Percentiles rank a stretch among this genome's conserved stretches.
phyloP scores from a whole-genome alignment of 1,140 invertebrate species.

The Steinernema khuongi region DNA sequence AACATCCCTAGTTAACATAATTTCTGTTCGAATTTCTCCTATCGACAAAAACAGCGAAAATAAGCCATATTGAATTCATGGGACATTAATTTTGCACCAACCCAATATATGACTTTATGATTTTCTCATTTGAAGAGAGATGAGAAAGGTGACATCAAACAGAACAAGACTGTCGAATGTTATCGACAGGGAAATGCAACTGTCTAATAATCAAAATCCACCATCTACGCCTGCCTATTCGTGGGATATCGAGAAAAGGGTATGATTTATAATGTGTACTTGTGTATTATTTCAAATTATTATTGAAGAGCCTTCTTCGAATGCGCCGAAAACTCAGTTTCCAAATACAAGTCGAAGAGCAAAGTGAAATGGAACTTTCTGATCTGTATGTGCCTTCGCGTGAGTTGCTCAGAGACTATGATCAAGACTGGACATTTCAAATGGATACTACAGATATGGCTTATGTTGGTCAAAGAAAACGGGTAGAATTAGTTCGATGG shows the following conservation, averaged over 20 bases:
- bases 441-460: slow-evolving; percentile 43
- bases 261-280: not conserved
- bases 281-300: not conserved
- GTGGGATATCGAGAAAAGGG: slow-evolving; percentile 20
- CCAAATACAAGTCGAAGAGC: not conserved
- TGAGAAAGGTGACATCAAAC: slow-evolving; percentile 53
- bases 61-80: no score
- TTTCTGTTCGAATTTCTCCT: no score
- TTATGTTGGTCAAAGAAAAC: slow-evolving; percentile 48
- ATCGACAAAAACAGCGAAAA: no score
- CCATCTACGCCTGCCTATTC: not conserved
- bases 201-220: not conserved
- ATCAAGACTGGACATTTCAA: not conserved
- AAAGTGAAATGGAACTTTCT: not conserved
- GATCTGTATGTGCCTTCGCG: not conserved
- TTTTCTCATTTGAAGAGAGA: slow-evolving; percentile 40
- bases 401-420: not conserved
- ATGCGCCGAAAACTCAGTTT: not conserved
- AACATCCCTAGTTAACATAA: no score
- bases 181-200: slow-evolving; percentile 42
- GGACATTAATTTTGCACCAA: no score
- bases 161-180: slow-evolving; percentile 53
- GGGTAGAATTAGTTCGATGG: slow-evolving; percentile 56
- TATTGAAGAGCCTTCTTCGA: not conserved
- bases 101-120: no score